phyloP scores from a whole-genome alignment of 2,888 invertebrate genomes.

The Ochropleura plecta region DNA sequence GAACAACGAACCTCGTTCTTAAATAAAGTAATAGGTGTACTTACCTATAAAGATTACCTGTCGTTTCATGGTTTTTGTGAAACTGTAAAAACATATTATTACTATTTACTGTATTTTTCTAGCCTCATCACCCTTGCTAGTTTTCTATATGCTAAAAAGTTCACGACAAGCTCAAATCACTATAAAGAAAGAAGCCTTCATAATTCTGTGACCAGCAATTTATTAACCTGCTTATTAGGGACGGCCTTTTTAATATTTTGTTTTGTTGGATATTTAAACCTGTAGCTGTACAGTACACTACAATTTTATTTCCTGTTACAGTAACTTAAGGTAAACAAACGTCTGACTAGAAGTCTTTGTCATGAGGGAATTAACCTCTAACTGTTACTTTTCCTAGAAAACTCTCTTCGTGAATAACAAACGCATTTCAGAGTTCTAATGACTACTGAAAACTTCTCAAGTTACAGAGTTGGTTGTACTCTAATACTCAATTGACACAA shows the following conservation, averaged over 20 bases:
- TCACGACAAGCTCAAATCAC: constrained; percentile 6
- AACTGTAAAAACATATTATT: neutral
- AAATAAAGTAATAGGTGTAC: neutral
- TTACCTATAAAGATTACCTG: neutral
- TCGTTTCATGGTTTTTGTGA: constrained; percentile 1
- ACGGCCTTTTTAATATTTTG: neutral
- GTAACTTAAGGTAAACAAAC: neutral
- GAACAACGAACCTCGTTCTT: neutral
- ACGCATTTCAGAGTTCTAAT: constrained; percentile 14
- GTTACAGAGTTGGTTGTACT: neutral
- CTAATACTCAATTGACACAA: neutral
- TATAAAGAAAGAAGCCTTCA: neutral
- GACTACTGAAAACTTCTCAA: constrained; percentile 1
- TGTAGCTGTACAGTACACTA: neutral
- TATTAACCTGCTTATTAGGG: neutral
- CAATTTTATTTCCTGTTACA: neutral
- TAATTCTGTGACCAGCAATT: neutral
- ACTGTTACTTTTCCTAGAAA: constrained; percentile 22
- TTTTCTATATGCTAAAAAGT: neutral
- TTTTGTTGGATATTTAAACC: neutral
- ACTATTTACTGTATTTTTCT: too few species aligned
- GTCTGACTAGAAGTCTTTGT: constrained; percentile 8
- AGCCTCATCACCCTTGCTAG: too few species aligned
- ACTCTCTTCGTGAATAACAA: constrained; percentile 37
- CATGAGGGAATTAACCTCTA: constrained; percentile 32